phyloP scores from a whole-genome alignment of 2,888 invertebrate genomes.

The Netelia virgata region DNA sequence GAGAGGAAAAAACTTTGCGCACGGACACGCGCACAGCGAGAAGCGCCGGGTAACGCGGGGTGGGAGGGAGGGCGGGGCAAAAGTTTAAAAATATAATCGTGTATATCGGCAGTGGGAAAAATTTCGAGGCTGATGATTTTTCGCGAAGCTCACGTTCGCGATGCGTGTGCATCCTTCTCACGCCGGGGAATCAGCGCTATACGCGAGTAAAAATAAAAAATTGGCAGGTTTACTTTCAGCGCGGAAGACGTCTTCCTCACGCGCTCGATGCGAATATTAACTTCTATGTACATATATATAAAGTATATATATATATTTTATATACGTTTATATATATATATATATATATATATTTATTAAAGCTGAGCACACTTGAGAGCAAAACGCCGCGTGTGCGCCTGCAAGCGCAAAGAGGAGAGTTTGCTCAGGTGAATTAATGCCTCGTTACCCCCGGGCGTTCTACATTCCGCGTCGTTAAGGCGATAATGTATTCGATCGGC shows the following conservation, averaged over 20 bases:
- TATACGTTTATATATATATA: neutral
- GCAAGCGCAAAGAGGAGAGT: conserved; percentile 21
- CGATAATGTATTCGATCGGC: conserved; percentile 78
- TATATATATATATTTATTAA: conserved; percentile 13
- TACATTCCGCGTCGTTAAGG: conserved; percentile 76
- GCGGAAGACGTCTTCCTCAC: conserved; percentile 57
- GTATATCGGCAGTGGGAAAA: conserved; percentile 38
- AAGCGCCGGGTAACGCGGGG: no score
- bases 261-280: conserved; percentile 46
- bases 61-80: neutral
- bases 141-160: neutral
- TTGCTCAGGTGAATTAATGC: conserved; percentile 73
- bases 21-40: neutral
- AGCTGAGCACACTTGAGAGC: conserved; percentile 17
- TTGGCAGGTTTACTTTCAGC: conserved; percentile 32
- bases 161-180: conserved; percentile 18
- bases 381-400: conserved; percentile 41
- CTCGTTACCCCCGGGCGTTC: conserved; percentile 72
- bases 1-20: conserved; percentile 20
- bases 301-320: conserved; percentile 1
- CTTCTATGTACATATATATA: neutral
- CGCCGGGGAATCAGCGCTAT: conserved; percentile 52
- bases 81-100: conserved; percentile 31
- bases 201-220: conserved; percentile 5
- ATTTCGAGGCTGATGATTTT: conserved; percentile 39